A percentile compares a stretch with the other conserved stretches of the same genome.
phyloP scores from a whole-genome alignment of 2,113 vertebrate genomes.

The Pangasianodon hypophthalmus region DNA sequence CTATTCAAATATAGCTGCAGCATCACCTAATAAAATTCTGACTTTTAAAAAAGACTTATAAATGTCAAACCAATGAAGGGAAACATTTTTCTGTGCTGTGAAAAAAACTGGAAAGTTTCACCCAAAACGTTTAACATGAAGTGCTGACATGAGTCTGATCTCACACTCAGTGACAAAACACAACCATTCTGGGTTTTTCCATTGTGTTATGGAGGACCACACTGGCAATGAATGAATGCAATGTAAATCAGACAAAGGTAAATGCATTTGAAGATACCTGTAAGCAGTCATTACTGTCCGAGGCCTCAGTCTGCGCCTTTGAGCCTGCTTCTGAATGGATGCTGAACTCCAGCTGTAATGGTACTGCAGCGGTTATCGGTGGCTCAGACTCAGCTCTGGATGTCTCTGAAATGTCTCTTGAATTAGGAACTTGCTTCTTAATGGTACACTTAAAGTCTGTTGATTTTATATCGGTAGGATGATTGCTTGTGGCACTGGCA shows the following conservation, averaged over 20 bases:
- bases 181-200: background rate
- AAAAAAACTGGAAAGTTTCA: background rate
- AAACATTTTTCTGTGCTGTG: background rate
- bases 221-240: background rate
- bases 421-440: background rate
- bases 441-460: background rate
- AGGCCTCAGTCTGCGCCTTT: background rate
- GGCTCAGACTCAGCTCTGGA: conserved; percentile 12
- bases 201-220: background rate
- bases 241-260: background rate
- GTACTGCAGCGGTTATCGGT: background rate
- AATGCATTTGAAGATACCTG: conserved; percentile 33
- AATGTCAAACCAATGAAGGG: conserved; percentile 28
- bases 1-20: conserved; percentile 2
- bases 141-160: background rate
- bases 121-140: background rate
- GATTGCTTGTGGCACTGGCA: background rate
- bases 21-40: background rate
- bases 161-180: background rate
- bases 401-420: background rate
- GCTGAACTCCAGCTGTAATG: background rate
- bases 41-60: background rate
- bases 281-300: background rate
- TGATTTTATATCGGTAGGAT: background rate
- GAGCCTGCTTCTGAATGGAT: background rate